Evolutionary conservation across 1,140 invertebrate species (phyloP).

Genomic region (Caenorhabditis remanei): DNA sequence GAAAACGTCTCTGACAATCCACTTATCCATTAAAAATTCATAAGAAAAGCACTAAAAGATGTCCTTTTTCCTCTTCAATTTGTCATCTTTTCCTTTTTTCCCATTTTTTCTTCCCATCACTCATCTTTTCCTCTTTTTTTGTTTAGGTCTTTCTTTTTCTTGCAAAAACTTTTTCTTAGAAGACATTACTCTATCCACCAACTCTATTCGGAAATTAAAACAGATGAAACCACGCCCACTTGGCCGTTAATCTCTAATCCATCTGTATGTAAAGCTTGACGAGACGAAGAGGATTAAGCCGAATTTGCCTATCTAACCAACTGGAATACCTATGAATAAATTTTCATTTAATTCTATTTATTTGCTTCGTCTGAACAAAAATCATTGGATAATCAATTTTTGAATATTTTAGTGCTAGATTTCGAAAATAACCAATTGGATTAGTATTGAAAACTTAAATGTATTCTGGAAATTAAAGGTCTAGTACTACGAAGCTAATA

Average conservation of each 20-base stretch:
- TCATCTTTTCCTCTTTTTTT: constrained; percentile 17
- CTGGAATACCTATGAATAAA: not conserved
- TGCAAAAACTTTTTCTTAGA: not conserved
- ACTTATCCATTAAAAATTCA: constrained; percentile 52
- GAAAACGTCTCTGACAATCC: not conserved
- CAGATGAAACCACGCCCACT: not conserved
- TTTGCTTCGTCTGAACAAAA: not conserved
- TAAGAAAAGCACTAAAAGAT: constrained; percentile 46
- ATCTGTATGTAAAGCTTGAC: not conserved
- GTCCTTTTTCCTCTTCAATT: constrained; percentile 41
- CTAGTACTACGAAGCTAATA: too few relatives aligned
- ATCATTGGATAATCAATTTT: too few relatives aligned
- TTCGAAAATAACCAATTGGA: too few relatives aligned
- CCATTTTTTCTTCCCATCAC: not conserved
- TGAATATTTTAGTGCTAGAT: too few relatives aligned
- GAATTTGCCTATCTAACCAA: constrained; percentile 4
- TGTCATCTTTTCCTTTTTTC: constrained; percentile 28
- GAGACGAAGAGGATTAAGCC: not conserved
- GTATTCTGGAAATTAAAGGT: too few relatives aligned
- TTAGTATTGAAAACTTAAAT: too few relatives aligned
- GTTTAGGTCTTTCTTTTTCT: not conserved
- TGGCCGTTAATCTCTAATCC: constrained; percentile 23
- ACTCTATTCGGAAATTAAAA: not conserved
- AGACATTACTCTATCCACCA: not conserved
- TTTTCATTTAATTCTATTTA: not conserved